Evolutionary conservation across 1,140 invertebrate genomes (phyloP), one percentile per base, ranked within the genome.

Genomic region (Drosophila repleta): DNA sequence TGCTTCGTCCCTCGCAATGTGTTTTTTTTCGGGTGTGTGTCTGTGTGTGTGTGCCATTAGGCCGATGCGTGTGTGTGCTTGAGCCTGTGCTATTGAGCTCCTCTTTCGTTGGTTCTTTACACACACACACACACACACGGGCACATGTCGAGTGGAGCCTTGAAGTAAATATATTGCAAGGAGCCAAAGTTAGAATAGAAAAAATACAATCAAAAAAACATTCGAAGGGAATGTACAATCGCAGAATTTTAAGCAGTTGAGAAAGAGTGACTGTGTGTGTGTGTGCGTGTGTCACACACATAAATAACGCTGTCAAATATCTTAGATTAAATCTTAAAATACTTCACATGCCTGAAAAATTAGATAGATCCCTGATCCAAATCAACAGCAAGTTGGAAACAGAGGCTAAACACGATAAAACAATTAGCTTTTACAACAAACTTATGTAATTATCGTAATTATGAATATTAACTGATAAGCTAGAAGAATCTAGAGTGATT

Each of bases 161-260:
- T 87, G 68, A 87, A 85, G 78, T 32, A 55, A 87, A 87, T 78
- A 75, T 87, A 87, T 85, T 68, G 70, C 82, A 48, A 77, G 64
- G 67, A 65, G 58, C 51, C 61, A 85, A 84, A 85, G 77, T 85
- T 87, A 52, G 35, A 74, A 58, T 53, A 65, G 29, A 51, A 64
- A 26, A 32, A 63, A 55, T 6, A 17, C 4, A 46, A 5, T 10
- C 55, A 57, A 57, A 24, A 64, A 69, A 53, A 57, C 72, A 73
- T 76, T 60, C 21, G 43, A 69, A 57, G 20, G 45, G 61, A 74
- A 66, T 41, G 72, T 66, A 80, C 81, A 74, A 74, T 70, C 69
- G 69, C 63, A 78, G 81, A 85, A 82, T 85, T 85, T 85, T 85
- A 85, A 85, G 57, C 78, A 87, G 81, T 76, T 70, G 39, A 56